Base-by-base conservation (phyloP, 2,797 vertebrate genomes). In the Pantherophis alleghaniensis region DNA sequence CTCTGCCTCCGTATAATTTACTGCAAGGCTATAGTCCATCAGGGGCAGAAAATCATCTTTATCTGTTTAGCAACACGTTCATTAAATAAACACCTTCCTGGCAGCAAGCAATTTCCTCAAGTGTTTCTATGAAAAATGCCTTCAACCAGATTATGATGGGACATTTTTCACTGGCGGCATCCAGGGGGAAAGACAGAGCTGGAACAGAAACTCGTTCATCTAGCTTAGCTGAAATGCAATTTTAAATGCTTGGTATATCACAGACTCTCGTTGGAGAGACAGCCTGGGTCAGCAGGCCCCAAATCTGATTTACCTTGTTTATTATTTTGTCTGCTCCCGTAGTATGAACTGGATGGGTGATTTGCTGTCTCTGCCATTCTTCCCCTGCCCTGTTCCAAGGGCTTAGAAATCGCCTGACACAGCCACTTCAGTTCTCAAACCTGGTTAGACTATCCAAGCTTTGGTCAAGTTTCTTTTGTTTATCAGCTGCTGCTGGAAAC, bases 251-350 rank as follows among this genome's bases (percentile, higher is more conserved):
- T 93, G 92, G 92, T 93, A 93, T 93, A 93, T 91, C 90, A 93
- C 90, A 87, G 28, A 53, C 86, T 66, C 18, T 93, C 90, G 28
- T 60, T 6, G 42, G 89, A 88, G 63, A 93, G 90, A 93, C 92
- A 93, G 92, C 7, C 26, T 93, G 86, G 92, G 92, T 93, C 92
- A 93, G 90, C 42, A 79, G 90, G 92, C 56, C 92, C 92, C 90
- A 93, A 91, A 93, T 93, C 92, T 93, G 92, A 93, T 93, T 93
- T 93, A 93, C 92, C 53, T 88, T 93, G 92, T 93, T 93, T 93
- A 93, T 91, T 91, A 91, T 93, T 91, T 93, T 88, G 89, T 93
- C 92, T 91, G 90, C 42, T 79, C 55, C 28, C 86, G 60, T 79
- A 91, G 42, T 91, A 63, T 59, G 89, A 90, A 74, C 9, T 18